phyloP scores from a whole-genome alignment of 2,888 invertebrate genomes.

The Diogma glabrata region DNA sequence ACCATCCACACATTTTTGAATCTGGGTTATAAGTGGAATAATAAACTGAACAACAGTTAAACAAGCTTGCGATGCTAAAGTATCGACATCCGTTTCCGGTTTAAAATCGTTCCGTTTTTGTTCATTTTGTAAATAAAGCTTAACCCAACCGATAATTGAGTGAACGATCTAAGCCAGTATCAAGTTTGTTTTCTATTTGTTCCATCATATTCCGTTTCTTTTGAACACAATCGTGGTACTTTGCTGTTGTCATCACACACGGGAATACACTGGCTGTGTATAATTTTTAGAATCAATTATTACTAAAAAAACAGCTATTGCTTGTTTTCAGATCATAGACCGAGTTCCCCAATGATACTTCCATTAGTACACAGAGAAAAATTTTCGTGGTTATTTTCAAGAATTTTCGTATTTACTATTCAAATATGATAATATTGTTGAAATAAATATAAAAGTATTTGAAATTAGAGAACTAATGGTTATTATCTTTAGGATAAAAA shows the following conservation, averaged over 20 bases:
- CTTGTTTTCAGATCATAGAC: too few species aligned
- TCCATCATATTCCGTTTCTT: slow-evolving; percentile 77
- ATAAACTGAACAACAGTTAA: slow-evolving; percentile 72
- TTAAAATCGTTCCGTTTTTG: slow-evolving; percentile 93
- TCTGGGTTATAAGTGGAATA: slow-evolving; percentile 61
- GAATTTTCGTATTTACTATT: too few species aligned
- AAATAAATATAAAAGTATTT: too few species aligned
- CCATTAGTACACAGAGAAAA: too few species aligned
- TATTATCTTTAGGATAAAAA: too few species aligned
- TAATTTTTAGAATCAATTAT: slow-evolving; percentile 90
- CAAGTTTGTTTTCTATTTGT: slow-evolving; percentile 83
- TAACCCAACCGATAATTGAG: slow-evolving; percentile 85
- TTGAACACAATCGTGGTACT: slow-evolving; percentile 77
- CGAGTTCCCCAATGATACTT: too few species aligned
- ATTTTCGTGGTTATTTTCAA: too few species aligned
- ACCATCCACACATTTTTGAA: slow-evolving; percentile 77
- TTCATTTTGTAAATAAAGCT: slow-evolving; percentile 76
- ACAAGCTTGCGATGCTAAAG: slow-evolving; percentile 78
- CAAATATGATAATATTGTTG: too few species aligned
- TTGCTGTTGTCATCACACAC: slow-evolving; percentile 77
- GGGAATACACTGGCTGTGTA: slow-evolving; percentile 83
- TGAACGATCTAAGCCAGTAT: slow-evolving; percentile 78
- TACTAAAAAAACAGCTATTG: too few species aligned
- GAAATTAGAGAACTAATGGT: too few species aligned
- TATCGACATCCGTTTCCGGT: slow-evolving; percentile 78